Evolutionary conservation across 2,888 invertebrate genomes (phyloP).

Genomic region (Limenitis camilla): DNA sequence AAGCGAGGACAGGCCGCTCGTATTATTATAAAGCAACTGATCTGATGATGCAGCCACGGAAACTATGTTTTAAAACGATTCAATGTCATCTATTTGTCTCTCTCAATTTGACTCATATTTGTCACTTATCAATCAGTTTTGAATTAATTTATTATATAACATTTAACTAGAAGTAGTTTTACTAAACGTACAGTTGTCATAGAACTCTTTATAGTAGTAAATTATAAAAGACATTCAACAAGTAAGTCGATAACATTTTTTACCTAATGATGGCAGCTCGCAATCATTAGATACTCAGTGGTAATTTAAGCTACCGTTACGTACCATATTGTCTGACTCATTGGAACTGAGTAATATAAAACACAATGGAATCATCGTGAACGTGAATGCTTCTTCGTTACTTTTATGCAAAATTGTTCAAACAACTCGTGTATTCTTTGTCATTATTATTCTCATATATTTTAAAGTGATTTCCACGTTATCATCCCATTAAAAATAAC

Average conservation of each 20-base stretch:
- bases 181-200: not conserved
- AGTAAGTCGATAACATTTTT: constrained; percentile 15
- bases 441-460: constrained; percentile 26
- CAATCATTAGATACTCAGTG: constrained; percentile 17
- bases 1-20: too few species aligned
- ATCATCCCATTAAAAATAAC: not conserved
- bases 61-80: too few species aligned
- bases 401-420: constrained; percentile 29
- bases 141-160: too few species aligned
- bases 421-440: constrained; percentile 17
- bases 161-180: too few species aligned
- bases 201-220: not conserved
- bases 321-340: constrained; percentile 16
- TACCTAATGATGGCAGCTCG: constrained; percentile 24
- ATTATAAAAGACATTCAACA: not conserved
- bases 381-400: constrained; percentile 30
- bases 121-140: too few species aligned
- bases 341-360: constrained; percentile 24
- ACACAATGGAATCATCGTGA: constrained; percentile 26
- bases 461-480: not conserved
- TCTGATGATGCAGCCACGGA: too few species aligned
- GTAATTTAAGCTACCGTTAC: constrained; percentile 27
- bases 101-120: too few species aligned
- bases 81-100: too few species aligned
- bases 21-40: too few species aligned